Conservation (phyloP, 64 coral and sea anemone species). For the Dendronephthya gigantea region DNA sequence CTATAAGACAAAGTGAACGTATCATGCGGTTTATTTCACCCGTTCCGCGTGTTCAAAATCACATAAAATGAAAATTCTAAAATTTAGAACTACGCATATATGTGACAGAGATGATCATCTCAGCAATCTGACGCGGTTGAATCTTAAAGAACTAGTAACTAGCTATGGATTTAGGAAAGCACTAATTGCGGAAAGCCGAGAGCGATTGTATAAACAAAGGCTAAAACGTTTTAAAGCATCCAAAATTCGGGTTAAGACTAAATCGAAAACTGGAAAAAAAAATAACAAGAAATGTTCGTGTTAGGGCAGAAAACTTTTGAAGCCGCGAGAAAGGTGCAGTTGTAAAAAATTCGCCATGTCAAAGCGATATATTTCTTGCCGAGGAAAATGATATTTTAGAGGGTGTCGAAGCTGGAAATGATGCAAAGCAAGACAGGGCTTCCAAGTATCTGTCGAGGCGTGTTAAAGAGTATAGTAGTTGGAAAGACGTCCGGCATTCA, state of each 20-base stretch:
- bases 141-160: too few relatives aligned
- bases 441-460: neutral
- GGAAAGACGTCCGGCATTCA: neutral
- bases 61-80: constrained; percentile 8
- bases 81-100: constrained; percentile 8
- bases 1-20: too few relatives aligned
- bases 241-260: neutral
- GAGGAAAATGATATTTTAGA: neutral
- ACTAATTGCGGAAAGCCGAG: neutral
- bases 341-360: neutral
- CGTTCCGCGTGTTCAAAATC: too few relatives aligned
- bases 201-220: neutral
- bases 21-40: too few relatives aligned
- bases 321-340: neutral
- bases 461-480: neutral
- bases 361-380: neutral
- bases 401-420: neutral
- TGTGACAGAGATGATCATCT: constrained; percentile 5
- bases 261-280: neutral
- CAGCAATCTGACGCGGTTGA: neutral
- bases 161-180: too few relatives aligned
- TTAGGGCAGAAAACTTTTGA: neutral
- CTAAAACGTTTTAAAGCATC: neutral
- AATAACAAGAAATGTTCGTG: neutral
- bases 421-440: neutral